phyloP scores from a whole-genome alignment of 2,113 vertebrate species.

The Trochalopteron elliotii region DNA sequence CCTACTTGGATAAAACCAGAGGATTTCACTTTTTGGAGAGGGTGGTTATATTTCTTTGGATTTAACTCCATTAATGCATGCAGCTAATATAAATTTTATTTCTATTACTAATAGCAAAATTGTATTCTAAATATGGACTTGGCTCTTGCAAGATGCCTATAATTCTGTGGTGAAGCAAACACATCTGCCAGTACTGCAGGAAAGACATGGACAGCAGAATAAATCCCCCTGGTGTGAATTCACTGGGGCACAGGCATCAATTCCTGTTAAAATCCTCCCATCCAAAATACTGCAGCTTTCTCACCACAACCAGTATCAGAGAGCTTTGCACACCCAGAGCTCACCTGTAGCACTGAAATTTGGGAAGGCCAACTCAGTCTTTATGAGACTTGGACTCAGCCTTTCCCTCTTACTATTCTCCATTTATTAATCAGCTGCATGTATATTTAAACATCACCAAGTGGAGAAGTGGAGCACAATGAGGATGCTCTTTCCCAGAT shows the following conservation, averaged over 20 bases:
- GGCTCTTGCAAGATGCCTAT: background rate
- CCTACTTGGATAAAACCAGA: background rate
- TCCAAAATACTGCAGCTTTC: background rate
- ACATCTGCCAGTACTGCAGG: background rate
- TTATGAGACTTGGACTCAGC: background rate
- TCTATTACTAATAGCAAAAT: background rate
- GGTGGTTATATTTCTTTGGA: background rate
- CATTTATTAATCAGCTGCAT: background rate
- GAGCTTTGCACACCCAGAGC: background rate
- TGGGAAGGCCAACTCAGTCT: background rate
- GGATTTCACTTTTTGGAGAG: background rate
- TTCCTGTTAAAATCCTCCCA: background rate
- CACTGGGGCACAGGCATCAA: background rate
- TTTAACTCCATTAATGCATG: background rate
- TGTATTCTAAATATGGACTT: background rate
- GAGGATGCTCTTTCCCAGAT: background rate
- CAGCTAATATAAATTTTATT: background rate
- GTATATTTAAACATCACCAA: constrained; percentile 12
- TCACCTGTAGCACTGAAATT: background rate
- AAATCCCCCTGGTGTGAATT: background rate
- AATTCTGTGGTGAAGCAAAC: background rate
- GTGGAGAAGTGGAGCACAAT: background rate
- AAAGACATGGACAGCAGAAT: background rate
- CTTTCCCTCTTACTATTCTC: background rate
- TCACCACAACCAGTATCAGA: background rate